Base-by-base conservation (phyloP, 1,140 invertebrate genomes). In the Trichonephila clavipes region DNA sequence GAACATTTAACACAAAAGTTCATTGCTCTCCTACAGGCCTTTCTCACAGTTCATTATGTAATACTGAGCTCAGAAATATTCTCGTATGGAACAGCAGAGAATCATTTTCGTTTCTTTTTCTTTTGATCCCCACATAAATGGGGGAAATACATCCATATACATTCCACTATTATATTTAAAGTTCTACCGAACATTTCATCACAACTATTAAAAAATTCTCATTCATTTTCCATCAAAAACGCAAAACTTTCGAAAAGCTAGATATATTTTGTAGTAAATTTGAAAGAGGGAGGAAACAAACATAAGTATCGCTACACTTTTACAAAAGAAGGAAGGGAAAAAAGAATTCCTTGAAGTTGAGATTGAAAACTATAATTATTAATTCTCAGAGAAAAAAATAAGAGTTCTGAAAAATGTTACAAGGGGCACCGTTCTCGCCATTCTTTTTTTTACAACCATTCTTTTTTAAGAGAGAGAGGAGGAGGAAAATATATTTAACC, bases 351-450 rank as follows among this genome's bases (percentile, higher is more conserved):
- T 24, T 34, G 16, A 77, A 77, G 72, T 69, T 40, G 72, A 12
- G 28, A 77, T 40, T 77, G 72, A 77, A 40, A 77, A 77, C 72
- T 40, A 77, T 77, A 77, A 77, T 77, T 77, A 77, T 77, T 77
- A 77, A 18, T 77, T 40, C 72, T 77, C 28, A 14, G 34, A 28
- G 28, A 77, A 77, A n/a, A n/a, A n/a, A 77, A 77, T 34, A 77
- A 34, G 28, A 77, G 28, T 77, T 40, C 72, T 77, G 72, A 77
- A 77, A 77, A 77, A 77, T 77, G 72, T 40, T 34, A 77, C 72
- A 77, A 77, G 72, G 19, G 28, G 14, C 28, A 14, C 28, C 34
- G 18, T 77, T 18, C 72, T 77, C 5, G 72, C 72, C 24, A 77
- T 7, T 40, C 34, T 77, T 77, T 77, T 24, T 40, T 28, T 77